Evolutionary conservation across 2,797 vertebrate genomes (phyloP).

Genomic region (Falco cherrug): DNA sequence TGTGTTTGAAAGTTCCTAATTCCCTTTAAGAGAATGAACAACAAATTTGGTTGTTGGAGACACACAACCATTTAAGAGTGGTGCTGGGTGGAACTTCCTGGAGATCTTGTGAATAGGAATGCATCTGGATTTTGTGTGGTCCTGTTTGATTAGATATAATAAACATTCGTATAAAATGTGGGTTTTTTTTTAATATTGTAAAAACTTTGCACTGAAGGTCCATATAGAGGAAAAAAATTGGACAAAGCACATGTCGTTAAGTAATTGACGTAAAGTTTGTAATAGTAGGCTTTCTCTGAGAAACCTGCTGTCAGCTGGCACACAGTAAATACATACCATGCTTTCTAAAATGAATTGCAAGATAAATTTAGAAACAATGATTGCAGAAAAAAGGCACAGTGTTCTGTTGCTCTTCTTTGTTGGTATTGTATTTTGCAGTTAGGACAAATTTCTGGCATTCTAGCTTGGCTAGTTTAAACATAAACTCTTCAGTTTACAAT

Average conservation of each 20-base stretch:
- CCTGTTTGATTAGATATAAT: background rate
- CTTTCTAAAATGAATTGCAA: slow-evolving; percentile 16
- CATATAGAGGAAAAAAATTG: background rate
- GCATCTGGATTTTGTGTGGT: background rate
- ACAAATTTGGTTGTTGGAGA: background rate
- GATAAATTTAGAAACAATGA: slow-evolving; percentile 38
- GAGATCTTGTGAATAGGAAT: background rate
- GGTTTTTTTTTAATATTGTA: background rate
- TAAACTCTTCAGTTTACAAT: background rate
- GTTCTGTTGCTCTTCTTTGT: background rate
- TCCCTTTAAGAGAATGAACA: background rate
- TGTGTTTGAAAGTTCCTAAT: background rate
- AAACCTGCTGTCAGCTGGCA: slow-evolving; percentile 26
- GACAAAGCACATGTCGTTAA: background rate
- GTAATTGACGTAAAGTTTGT: background rate
- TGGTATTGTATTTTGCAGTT: background rate
- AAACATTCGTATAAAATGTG: background rate
- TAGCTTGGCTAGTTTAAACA: background rate
- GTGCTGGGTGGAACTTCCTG: background rate
- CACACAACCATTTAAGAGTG: background rate
- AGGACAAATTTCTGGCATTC: background rate
- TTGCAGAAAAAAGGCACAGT: background rate
- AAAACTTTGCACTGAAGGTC: background rate
- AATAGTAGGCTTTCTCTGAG: background rate
- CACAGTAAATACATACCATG: background rate